Base-by-base conservation (phyloP, 1,140 invertebrate species). In the Pygmarrhopalites habei region DNA sequence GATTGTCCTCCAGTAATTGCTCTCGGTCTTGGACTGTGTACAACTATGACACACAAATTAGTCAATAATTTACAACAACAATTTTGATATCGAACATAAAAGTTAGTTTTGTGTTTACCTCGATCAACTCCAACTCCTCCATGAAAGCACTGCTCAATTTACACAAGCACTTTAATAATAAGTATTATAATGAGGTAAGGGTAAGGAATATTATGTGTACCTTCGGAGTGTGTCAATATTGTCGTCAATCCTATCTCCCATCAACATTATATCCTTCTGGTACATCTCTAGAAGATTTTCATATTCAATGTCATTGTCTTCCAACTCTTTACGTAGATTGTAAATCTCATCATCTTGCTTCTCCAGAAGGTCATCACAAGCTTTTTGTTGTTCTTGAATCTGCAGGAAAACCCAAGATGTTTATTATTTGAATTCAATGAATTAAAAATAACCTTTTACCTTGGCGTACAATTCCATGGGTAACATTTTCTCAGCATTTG, bases 161-260 rank as follows among this genome's bases (percentile, higher is more conserved):
- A n/a, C n/a, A n/a, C n/a, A n/a, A n/a, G n/a, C n/a, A n/a, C n/a
- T n/a, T n/a, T n/a, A n/a, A n/a, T n/a, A n/a, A n/a, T n/a, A n/a
- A n/a, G n/a, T n/a, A n/a, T n/a, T n/a, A n/a, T n/a, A n/a, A n/a
- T n/a, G n/a, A n/a, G n/a, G n/a, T n/a, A n/a, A n/a, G n/a, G n/a
- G n/a, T n/a, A n/a, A n/a, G n/a, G n/a, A n/a, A n/a, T n/a, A n/a
- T n/a, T n/a, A n/a, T n/a, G n/a, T n/a, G n/a, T n/a, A n/a, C n/a
- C 28, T 19, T 30, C 64, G 32, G 25, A 71, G 29, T 12, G 51
- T 46, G 30, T 71, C 69, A 19, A 68, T 51, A 15, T 56, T 57
- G 19, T 71, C 66, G n/a, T 71, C 66, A 60, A 71, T 68, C 14
- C 69, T 23, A 56, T 71, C 69, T 2, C 69, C 69, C 52, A 71